phyloP scores from a whole-genome alignment of 2,113 vertebrate genomes.

The Butorides virescens region DNA sequence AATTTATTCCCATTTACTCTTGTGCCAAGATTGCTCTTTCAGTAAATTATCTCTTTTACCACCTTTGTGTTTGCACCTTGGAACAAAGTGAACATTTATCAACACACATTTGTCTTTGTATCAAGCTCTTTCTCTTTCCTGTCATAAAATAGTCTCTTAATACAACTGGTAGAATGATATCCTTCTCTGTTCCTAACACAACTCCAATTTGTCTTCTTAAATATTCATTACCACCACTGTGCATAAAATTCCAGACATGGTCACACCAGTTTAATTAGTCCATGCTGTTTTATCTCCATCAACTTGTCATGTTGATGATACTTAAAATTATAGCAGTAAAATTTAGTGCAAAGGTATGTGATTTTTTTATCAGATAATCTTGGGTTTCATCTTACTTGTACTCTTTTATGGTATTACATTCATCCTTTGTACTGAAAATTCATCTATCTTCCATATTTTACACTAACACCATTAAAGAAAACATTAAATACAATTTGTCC shows the following conservation, averaged over 20 bases:
- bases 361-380: not conserved
- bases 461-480: not conserved
- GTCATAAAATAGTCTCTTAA: not conserved
- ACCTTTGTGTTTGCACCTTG: conserved; percentile 4
- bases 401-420: not conserved
- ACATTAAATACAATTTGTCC: not conserved
- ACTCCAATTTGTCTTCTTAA: not conserved
- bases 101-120: not conserved
- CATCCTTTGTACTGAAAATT: not conserved
- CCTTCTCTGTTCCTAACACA: not conserved
- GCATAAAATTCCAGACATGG: not conserved
- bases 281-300: not conserved
- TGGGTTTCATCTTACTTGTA: not conserved
- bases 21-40: not conserved
- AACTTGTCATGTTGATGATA: not conserved
- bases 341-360: not conserved
- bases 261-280: not conserved
- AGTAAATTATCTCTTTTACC: conserved; percentile 1
- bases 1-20: conserved; percentile 17
- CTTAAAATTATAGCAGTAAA: not conserved
- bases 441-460: not conserved
- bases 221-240: not conserved
- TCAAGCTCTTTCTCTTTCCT: not conserved
- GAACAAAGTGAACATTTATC: not conserved
- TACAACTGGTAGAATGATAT: not conserved